Conservation (phyloP, 2,113 vertebrate species). For the Ammospiza nelsoni region DNA sequence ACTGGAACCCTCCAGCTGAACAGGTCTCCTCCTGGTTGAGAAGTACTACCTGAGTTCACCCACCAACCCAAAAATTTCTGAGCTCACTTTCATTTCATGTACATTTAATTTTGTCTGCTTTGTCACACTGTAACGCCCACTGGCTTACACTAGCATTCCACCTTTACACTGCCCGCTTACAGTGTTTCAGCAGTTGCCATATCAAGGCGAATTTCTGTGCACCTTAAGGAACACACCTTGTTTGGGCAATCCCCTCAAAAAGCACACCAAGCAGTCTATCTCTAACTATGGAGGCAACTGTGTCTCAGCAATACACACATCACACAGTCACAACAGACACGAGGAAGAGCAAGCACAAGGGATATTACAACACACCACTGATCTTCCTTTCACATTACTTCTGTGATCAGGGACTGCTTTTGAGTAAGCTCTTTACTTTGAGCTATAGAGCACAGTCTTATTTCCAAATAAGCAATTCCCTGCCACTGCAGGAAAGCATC, state of each 20-base stretch:
- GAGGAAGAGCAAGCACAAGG: not conserved
- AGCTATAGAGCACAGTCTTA: not conserved
- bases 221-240: not conserved
- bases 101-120: not conserved
- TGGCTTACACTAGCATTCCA: not conserved
- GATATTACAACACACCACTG: not conserved
- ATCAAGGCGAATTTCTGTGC: not conserved
- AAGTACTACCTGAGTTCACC: not conserved
- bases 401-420: not conserved
- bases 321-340: not conserved
- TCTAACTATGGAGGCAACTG: not conserved
- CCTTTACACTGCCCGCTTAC: not conserved
- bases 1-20: not conserved
- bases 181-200: not conserved
- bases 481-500: not conserved
- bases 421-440: not conserved
- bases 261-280: not conserved
- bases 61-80: not conserved
- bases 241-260: not conserved
- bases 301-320: not conserved
- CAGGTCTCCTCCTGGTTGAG: not conserved
- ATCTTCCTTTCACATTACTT: not conserved
- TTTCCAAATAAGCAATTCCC: not conserved
- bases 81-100: not conserved
- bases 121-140: not conserved